phyloP scores from a whole-genome alignment of 2,888 invertebrate genomes.

The Agrenia bidenticulata region DNA sequence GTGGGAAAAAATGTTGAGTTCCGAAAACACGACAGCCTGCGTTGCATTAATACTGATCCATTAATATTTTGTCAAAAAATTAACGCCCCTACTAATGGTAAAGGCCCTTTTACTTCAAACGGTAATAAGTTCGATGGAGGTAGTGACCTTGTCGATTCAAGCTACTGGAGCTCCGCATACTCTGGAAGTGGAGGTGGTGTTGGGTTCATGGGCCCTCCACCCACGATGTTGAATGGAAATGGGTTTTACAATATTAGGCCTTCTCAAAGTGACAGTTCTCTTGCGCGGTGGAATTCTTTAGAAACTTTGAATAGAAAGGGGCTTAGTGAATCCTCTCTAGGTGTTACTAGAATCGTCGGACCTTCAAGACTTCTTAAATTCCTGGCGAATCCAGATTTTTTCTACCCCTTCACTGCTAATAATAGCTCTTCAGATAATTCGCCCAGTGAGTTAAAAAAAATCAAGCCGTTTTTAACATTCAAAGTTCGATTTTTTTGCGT shows the following conservation, averaged over 20 bases:
- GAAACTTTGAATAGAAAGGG: constrained; percentile 49
- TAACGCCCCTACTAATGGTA: constrained; percentile 4
- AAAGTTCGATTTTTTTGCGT: background rate
- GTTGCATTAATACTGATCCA: constrained; percentile 11
- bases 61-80: constrained; percentile 5
- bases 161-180: constrained; percentile 42
- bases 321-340: constrained; percentile 49
- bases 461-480: background rate
- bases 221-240: background rate
- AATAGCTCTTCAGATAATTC: constrained; percentile 24
- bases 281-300: constrained; percentile 49
- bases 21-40: constrained; percentile 14
- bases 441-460: constrained; percentile 24
- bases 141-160: constrained; percentile 39
- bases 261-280: constrained; percentile 49
- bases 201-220: background rate
- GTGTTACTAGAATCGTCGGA: constrained; percentile 47
- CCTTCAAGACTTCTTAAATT: constrained; percentile 51
- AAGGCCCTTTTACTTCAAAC: background rate
- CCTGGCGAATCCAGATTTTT: constrained; percentile 21
- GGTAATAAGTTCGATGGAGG: constrained; percentile 9
- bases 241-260: constrained; percentile 28
- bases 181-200: constrained; percentile 24
- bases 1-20: background rate
- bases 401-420: background rate